Evolutionary conservation across 2,797 vertebrate species (phyloP).

Genomic region (Phaenicophaeus curvirostris): DNA sequence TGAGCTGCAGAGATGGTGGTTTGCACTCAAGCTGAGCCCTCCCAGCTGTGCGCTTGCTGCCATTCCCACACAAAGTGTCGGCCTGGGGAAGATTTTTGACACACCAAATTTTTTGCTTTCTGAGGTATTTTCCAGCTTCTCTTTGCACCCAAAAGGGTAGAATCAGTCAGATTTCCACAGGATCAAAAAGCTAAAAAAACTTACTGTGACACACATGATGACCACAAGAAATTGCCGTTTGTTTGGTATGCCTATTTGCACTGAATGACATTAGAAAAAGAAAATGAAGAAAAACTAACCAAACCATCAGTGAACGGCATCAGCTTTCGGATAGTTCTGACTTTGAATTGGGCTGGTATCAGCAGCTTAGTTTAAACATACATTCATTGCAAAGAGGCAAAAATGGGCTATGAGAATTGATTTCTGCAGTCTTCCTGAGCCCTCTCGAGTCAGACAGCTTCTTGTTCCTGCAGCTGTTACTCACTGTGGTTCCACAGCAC

Average conservation of each 20-base stretch:
- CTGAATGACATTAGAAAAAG: not conserved
- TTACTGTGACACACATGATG: not conserved
- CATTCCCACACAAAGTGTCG: not conserved
- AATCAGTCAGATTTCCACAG: not conserved
- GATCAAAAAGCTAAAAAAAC: not conserved
- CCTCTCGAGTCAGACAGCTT: not conserved
- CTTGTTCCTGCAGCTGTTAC: not conserved
- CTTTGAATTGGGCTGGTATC: not conserved
- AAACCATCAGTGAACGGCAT: not conserved
- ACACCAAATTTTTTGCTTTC: not conserved
- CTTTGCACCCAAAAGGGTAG: not conserved
- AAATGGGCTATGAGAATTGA: not conserved
- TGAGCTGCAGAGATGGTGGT: not conserved
- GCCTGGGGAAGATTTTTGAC: not conserved
- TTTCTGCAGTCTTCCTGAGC: not conserved
- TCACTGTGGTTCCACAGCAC: not conserved
- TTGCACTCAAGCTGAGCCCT: not conserved
- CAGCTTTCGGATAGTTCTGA: not conserved
- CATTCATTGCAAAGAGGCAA: not conserved
- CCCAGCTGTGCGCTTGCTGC: not conserved
- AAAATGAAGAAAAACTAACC: not conserved
- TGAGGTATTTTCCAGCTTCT: not conserved
- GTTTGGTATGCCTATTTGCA: not conserved
- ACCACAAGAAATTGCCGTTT: not conserved
- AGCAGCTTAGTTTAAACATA: not conserved